Percentiles rank a stretch among this genome's conserved stretches.
These are phyloP conservation scores for Clarias laeviceps DNA, from an alignment of 2,797 vertebrate species.

Conservation along the genomic window DNA sequence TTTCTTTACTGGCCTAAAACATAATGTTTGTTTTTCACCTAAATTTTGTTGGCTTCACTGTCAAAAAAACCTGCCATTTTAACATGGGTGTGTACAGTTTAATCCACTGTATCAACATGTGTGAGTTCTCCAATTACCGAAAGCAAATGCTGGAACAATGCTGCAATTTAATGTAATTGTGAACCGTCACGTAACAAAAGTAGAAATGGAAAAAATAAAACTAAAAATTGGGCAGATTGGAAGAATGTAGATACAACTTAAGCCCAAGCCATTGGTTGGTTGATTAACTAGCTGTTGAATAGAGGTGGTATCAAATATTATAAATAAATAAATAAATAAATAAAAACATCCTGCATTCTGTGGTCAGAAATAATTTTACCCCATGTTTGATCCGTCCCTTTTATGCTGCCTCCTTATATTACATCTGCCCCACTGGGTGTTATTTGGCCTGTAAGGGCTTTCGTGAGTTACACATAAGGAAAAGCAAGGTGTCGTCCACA, in stretches of 20 bases:
- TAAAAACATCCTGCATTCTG: slow-evolving; percentile 42
- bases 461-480: slow-evolving; percentile 58
- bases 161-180: neutral
- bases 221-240: slow-evolving; percentile 49
- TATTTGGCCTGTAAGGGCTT: slow-evolving; percentile 48
- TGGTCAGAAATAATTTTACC: slow-evolving; percentile 65
- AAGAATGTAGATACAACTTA: slow-evolving; percentile 50
- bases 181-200: neutral
- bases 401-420: slow-evolving; percentile 17
- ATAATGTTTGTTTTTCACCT: neutral
- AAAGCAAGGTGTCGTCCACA: slow-evolving; percentile 31
- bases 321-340: neutral
- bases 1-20: neutral
- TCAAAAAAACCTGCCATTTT: neutral
- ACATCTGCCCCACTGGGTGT: slow-evolving; percentile 21
- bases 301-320: slow-evolving; percentile 35
- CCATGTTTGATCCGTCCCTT: slow-evolving; percentile 48
- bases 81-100: neutral
- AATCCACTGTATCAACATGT: neutral
- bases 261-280: slow-evolving; percentile 44
- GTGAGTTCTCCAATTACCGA: neutral
- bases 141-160: neutral
- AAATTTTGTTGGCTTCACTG: neutral
- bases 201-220: neutral
- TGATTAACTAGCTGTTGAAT: slow-evolving; percentile 62